Base-by-base conservation (phyloP, 2,113 vertebrate species). In the Ornithorhynchus anatinus region DNA sequence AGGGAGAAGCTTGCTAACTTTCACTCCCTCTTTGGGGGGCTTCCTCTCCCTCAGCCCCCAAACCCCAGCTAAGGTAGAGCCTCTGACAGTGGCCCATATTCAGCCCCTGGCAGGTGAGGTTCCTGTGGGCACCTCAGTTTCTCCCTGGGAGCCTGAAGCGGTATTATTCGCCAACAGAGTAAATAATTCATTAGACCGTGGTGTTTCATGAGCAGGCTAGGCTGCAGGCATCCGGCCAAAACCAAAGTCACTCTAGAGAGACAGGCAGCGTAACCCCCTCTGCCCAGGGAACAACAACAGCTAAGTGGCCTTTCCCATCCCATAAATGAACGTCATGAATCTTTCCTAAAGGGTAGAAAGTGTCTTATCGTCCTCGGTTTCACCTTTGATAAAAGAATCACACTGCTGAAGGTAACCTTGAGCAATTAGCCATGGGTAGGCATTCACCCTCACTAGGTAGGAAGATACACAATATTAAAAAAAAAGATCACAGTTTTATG, bases 151-250 rank as follows among this genome's bases (percentile, higher is more conserved):
- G 82, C 69, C 79, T 90, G 82, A 82, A 89, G 81, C 77, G 72
- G 63, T 57, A 43, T 51, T 68, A 85, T 82, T 78, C 76, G 23
- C 51, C 68, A 72, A 69, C 12, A 67, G 54, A 75, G 45, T 92
- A 90, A 91, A 92, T 92, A 92, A 92, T 92, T 90, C 81, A 92
- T 81, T 58, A 74, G 73, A 85, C 72, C 77, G 77, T 4, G 63
- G 76, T 14, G 1, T 84, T 86, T 48, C 60, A 77, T 47, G 84
- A 84, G 66, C 72, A 68, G 80, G 79, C 80, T 77, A 88, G 75
- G 59, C 85, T 84, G 80, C 80, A 79, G 87, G 91, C 88, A 86
- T 27, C 72, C 52, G 82, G 85, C 86, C 87, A 89, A 87, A 67
- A 66, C 59, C 65, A 64, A 87, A 88, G 89, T 92, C 84, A 37